These are phyloP conservation scores for Lycaena phlaeas DNA, from an alignment of 2,888 invertebrate genomes.

Conservation along the genomic window DNA sequence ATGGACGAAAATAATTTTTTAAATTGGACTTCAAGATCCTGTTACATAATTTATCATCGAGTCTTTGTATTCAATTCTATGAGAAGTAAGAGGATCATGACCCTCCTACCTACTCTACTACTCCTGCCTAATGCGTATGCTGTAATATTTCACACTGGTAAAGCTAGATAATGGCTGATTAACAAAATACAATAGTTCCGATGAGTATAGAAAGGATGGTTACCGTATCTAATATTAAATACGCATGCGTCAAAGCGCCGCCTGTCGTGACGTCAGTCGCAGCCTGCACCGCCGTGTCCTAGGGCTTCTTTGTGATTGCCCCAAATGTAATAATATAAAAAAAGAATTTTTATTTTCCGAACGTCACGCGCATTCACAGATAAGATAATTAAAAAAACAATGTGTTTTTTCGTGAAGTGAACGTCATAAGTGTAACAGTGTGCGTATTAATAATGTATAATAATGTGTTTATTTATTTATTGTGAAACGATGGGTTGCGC, in stretches of 20 bases:
- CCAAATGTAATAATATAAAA: neutral
- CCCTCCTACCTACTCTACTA: too few species aligned
- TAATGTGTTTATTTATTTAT: neutral
- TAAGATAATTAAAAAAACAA: neutral
- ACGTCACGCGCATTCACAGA: neutral
- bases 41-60: too few species aligned
- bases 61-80: too few species aligned
- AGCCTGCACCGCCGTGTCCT: conserved; percentile 34
- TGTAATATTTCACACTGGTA: too few species aligned
- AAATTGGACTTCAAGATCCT: too few species aligned
- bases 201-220: neutral
- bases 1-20: too few species aligned
- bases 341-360: neutral
- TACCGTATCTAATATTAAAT: conserved; percentile 11
- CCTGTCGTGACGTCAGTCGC: conserved; percentile 61
- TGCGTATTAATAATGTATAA: neutral
- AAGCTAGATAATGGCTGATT: too few species aligned
- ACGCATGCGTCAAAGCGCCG: conserved; percentile 52
- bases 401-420: neutral
- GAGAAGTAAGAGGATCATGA: too few species aligned
- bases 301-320: conserved; percentile 9
- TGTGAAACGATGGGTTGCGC: neutral
- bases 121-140: too few species aligned
- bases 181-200: too few species aligned
- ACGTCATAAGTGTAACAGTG: too few species aligned